A percentile compares a stretch with the other conserved stretches of the same genome.
phyloP scores from a whole-genome alignment of 1,140 invertebrate genomes.

The Hypothenemus hampei region DNA sequence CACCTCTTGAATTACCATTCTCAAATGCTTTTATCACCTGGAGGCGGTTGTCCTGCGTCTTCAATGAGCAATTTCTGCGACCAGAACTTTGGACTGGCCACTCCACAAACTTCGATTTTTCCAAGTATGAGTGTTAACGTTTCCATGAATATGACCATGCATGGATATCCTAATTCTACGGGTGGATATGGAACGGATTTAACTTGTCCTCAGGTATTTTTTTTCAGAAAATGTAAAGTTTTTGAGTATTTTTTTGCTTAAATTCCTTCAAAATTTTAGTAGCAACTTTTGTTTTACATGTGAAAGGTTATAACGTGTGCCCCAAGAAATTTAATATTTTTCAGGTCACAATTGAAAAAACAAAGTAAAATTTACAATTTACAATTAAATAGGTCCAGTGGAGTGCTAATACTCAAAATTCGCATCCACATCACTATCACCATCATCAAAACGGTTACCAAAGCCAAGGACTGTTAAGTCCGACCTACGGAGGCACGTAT shows the following conservation, averaged over 20 bases:
- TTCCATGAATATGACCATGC: slow-evolving; percentile 97
- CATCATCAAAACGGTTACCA: slow-evolving; percentile 50
- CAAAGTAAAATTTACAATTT: background rate
- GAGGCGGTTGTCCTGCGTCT: slow-evolving; percentile 30
- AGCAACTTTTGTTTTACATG: background rate
- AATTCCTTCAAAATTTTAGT: no score
- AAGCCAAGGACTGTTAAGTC: slow-evolving; percentile 54
- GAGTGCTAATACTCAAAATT: slow-evolving; percentile 50
- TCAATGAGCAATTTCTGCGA: slow-evolving; percentile 35
- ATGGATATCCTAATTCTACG: slow-evolving; percentile 67
- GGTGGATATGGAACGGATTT: slow-evolving; percentile 51
- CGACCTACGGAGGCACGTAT: slow-evolving; percentile 62
- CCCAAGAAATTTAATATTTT: background rate
- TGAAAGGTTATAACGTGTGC: background rate
- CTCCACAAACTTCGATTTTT: slow-evolving; percentile 58
- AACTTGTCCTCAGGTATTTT: slow-evolving; percentile 61
- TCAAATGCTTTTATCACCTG: slow-evolving; percentile 39
- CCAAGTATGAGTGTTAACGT: slow-evolving; percentile 93
- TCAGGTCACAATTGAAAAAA: background rate
- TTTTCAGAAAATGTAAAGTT: no score
- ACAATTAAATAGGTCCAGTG: slow-evolving; percentile 55
- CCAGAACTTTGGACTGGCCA: slow-evolving; percentile 38
- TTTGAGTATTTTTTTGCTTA: background rate
- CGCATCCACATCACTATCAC: no score
- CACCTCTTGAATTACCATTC: slow-evolving; percentile 38